A percentile compares a stretch with the other conserved stretches of the same genome.
Conservation (phyloP, 1,140 invertebrate species). For the Halesus radiatus region DNA sequence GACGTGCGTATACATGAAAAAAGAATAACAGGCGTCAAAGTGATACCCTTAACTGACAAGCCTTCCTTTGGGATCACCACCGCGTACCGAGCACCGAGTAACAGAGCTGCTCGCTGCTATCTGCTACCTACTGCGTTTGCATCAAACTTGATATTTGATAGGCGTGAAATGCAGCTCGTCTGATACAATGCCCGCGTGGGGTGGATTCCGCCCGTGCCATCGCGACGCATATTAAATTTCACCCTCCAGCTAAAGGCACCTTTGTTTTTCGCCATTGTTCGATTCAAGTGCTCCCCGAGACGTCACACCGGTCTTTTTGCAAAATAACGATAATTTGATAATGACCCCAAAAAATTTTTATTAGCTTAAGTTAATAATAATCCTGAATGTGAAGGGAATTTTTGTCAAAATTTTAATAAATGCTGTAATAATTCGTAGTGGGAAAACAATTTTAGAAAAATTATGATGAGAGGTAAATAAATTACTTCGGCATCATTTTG, state of each 20-base stretch:
- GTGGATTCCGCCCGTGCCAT: neutral
- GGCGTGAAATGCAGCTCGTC: conserved; percentile 54
- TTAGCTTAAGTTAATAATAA: too few relatives aligned
- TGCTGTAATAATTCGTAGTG: too few relatives aligned
- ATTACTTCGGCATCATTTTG: too few relatives aligned
- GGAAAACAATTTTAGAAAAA: too few relatives aligned
- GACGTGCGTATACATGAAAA: conserved; percentile 38
- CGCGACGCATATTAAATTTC: conserved; percentile 55
- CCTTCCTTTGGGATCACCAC: conserved; percentile 29
- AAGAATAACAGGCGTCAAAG: conserved; percentile 43
- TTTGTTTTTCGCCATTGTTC: conserved; percentile 44
- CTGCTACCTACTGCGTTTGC: conserved; percentile 33
- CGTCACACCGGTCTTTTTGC: conserved; percentile 7
- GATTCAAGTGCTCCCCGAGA: neutral
- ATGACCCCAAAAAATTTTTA: neutral
- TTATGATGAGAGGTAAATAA: too few relatives aligned
- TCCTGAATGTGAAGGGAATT: too few relatives aligned
- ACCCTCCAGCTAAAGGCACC: conserved; percentile 17
- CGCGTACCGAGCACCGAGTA: too few relatives aligned
- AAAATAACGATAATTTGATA: conserved; percentile 28
- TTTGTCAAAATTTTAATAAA: too few relatives aligned
- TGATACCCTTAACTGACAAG: conserved; percentile 48
- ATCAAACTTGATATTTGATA: conserved; percentile 54
- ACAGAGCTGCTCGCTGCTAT: neutral
- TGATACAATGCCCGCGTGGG: conserved; percentile 10